A percentile compares a stretch with the other conserved stretches of the same genome.
These are phyloP conservation scores for Drosophila repletoides DNA, from an alignment of 1,140 invertebrate species.

Conservation along the genomic window DNA sequence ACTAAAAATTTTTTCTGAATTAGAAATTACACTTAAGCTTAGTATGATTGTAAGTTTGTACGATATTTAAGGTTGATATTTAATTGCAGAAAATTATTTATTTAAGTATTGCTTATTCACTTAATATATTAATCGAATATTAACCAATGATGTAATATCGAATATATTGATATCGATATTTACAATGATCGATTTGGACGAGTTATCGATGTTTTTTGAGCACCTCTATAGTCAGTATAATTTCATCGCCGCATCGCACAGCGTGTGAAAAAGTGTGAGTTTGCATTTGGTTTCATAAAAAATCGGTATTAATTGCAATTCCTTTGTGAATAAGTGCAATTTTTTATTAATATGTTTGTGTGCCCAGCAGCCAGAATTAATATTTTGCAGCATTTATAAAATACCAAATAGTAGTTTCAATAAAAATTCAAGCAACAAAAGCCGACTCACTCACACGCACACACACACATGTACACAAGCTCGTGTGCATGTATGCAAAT, in stretches of 20 bases:
- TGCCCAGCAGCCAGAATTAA: not conserved
- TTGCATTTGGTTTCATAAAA: conserved; percentile 21
- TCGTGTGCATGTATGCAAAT: conserved; percentile 35
- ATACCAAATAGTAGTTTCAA: conserved; percentile 2
- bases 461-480: conserved; percentile 20
- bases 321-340: not conserved
- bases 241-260: conserved; percentile 50
- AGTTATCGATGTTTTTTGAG: conserved; percentile 6
- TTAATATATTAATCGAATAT: not conserved
- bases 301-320: conserved; percentile 17
- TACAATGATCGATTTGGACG: not conserved
- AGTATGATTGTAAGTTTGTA: too few relatives aligned
- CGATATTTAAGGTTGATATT: too few relatives aligned
- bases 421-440: conserved; percentile 18
- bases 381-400: not conserved
- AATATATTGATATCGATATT: not conserved
- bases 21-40: too few relatives aligned
- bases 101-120: not conserved
- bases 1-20: too few relatives aligned
- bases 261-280: conserved; percentile 62
- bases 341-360: conserved; percentile 6
- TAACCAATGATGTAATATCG: not conserved
- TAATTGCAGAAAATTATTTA: too few relatives aligned
- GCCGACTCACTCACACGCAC: conserved; percentile 38
- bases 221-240: conserved; percentile 32